phyloP scores from a whole-genome alignment of 2,797 vertebrate species.

The Echeneis naucrates region DNA sequence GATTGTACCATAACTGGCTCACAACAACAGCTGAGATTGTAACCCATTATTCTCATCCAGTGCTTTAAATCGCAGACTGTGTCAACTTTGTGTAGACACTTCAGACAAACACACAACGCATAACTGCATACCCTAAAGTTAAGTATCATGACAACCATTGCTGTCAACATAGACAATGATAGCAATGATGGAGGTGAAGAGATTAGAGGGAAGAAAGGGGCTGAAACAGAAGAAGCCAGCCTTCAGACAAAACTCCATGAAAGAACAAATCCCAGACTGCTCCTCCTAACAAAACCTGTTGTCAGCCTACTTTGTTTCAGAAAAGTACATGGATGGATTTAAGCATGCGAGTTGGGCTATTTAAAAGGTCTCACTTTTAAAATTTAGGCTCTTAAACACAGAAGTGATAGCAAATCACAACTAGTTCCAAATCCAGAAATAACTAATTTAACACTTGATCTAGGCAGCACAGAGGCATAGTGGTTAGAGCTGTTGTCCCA shows the following conservation, averaged over 20 bases:
- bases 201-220: too few species aligned
- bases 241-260: constrained; percentile 11
- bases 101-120: background rate
- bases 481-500: too few species aligned
- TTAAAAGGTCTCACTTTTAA: constrained; percentile 12
- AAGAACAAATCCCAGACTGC: constrained; percentile 18
- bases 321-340: background rate
- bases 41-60: constrained; percentile 2
- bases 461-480: too few species aligned
- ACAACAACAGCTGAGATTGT: background rate
- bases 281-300: constrained; percentile 3
- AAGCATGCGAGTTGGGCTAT: background rate
- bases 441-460: too few species aligned
- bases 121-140: constrained; percentile 10
- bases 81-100: background rate
- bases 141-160: constrained; percentile 12
- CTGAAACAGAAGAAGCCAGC: constrained; percentile 5
- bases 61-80: constrained; percentile 5
- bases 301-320: background rate
- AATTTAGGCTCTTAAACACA: constrained; percentile 12
- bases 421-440: background rate
- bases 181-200: constrained; percentile 2
- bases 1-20: constrained; percentile 5
- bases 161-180: constrained; percentile 41
- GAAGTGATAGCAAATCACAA: constrained; percentile 8